These are phyloP conservation scores for Agrypnus murinus DNA, from an alignment of 2,888 invertebrate genomes.

Conservation along the genomic window DNA sequence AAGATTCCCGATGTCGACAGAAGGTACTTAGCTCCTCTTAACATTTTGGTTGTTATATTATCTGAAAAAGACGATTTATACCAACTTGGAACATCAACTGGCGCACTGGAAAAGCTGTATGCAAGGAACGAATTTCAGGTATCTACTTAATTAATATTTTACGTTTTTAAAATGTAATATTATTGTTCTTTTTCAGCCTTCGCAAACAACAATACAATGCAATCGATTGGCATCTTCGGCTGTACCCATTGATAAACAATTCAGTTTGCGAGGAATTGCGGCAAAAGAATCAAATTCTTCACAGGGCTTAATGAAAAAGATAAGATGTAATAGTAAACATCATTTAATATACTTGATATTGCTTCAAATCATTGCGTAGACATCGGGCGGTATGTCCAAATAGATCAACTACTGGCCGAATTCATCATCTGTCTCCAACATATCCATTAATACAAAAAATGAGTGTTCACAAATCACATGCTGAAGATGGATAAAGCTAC, in stretches of 20 bases:
- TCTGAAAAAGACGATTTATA: constrained; percentile 40
- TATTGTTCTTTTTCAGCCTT: constrained; percentile 11
- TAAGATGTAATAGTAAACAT: constrained; percentile 32
- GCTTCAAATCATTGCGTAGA: too few species aligned
- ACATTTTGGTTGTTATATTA: constrained; percentile 21
- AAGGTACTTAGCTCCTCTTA: not conserved
- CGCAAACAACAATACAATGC: too few species aligned
- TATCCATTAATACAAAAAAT: too few species aligned
- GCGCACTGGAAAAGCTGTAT: constrained; percentile 29
- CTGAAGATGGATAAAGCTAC: too few species aligned
- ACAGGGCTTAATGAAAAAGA: not conserved
- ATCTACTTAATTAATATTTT: not conserved
- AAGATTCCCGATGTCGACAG: constrained; percentile 17
- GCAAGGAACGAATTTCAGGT: constrained; percentile 36
- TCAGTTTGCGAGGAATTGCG: constrained; percentile 16
- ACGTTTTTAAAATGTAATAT: not conserved
- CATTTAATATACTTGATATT: constrained; percentile 17
- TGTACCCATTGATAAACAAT: not conserved
- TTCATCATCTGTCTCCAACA: constrained; percentile 13
- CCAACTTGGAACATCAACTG: constrained; percentile 38
- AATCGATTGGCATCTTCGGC: constrained; percentile 13
- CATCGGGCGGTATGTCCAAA: constrained; percentile 2
- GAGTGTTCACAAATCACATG: too few species aligned
- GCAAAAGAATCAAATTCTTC: constrained; percentile 23
- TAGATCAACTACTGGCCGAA: not conserved